phyloP scores from a whole-genome alignment of 1,140 invertebrate genomes.

The Prorops nasuta region DNA sequence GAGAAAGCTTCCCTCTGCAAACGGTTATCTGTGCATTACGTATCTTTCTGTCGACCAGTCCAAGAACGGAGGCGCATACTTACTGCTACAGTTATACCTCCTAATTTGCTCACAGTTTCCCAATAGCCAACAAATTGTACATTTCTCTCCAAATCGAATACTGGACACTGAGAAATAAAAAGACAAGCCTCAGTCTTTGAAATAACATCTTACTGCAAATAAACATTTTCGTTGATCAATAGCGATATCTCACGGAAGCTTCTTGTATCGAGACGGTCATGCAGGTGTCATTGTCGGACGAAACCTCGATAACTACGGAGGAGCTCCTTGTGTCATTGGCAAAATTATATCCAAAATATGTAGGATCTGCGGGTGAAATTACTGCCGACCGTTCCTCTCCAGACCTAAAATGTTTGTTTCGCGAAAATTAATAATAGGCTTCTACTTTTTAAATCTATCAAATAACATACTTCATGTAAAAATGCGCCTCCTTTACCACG shows the following conservation, averaged over 20 bases:
- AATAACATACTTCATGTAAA: conserved; percentile 50
- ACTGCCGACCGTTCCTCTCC: conserved; percentile 23
- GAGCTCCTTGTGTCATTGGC: conserved; percentile 44
- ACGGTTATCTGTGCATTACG: too few species aligned
- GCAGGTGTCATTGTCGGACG: conserved; percentile 58
- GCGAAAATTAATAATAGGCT: neutral
- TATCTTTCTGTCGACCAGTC: too few species aligned
- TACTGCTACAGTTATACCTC: conserved; percentile 63
- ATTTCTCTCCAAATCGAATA: conserved; percentile 65
- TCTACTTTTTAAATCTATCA: conserved; percentile 1
- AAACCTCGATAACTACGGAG: conserved; percentile 59
- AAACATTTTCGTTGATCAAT: too few species aligned
- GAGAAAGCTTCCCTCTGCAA: conserved; percentile 54
- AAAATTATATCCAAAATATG: conserved; percentile 62
- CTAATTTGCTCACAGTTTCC: conserved; percentile 65
- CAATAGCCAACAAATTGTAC: conserved; percentile 64
- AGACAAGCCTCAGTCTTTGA: too few species aligned
- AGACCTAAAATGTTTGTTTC: conserved; percentile 15
- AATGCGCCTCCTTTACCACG: conserved; percentile 46
- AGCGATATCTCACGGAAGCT: conserved; percentile 52
- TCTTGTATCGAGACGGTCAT: conserved; percentile 67
- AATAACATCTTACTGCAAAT: too few species aligned
- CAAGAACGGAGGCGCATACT: conserved; percentile 17
- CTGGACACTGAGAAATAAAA: conserved; percentile 60
- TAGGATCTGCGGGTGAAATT: conserved; percentile 55